Evolutionary conservation across 2,888 invertebrate species (phyloP), one percentile per base, ranked within the genome.

Genomic region (Nemapogon koenigi): DNA sequence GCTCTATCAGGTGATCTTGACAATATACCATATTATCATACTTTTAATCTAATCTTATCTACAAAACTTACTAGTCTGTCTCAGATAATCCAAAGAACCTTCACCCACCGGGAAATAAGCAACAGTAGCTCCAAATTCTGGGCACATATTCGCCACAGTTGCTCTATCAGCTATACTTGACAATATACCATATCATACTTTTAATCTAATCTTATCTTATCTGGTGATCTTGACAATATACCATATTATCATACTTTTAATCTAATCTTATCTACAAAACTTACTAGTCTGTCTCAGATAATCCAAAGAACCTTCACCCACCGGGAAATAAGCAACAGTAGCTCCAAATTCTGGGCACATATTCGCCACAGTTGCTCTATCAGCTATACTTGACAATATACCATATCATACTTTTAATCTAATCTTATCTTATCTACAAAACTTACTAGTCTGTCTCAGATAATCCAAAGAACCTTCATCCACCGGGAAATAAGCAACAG

Each of bases 101-200:
- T 81, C 67, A 71, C 97, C 97, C 1, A 96, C 91, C 0, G 97
- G 94, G 76, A 98, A 98, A 69, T 88, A 95, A 0, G 94, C 97
- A 44, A 95, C 90, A 0, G 97, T 98, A 11, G 97, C 98, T 1
- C 98, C 98, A 62, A 97, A 98, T 56, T 79, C 79, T 0, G 98
- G 98, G 57, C 96, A 97, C 98, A 99, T 98, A 78, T 99, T 99
- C 47, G 96, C 92, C 38, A 99, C 94, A 0, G 98, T 99, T 1
- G 98, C 97, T 30, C 98, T 81, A 76, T 99, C 98, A 0, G 98
- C 97, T 43, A 99, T 94, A 39, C 94, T 94, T n/a, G n/a, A n/a
- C n/a, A n/a, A n/a, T n/a, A n/a, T n/a, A n/a, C n/a, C n/a, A n/a
- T n/a, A n/a, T n/a, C n/a, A n/a, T n/a, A n/a, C n/a, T n/a, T n/a